These are phyloP conservation scores for Rostratula benghalensis DNA, from an alignment of 2,113 vertebrate species.

Conservation along the genomic window DNA sequence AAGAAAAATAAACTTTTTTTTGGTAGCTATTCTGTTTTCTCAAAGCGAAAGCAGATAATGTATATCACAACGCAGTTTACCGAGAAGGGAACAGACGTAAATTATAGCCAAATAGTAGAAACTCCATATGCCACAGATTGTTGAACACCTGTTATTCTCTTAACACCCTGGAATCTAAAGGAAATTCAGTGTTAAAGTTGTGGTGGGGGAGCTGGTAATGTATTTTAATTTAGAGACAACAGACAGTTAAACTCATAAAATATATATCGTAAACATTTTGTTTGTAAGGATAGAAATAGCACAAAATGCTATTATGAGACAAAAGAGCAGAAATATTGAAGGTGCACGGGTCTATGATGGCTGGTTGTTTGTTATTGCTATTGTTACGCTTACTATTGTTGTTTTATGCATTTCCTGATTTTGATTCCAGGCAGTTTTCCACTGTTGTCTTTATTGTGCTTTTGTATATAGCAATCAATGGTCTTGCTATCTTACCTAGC, in stretches of 20 bases:
- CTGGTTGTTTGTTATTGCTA: neutral
- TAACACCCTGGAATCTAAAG: neutral
- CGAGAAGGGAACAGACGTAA: neutral
- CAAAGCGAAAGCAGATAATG: neutral
- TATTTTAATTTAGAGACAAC: neutral
- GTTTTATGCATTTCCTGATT: neutral
- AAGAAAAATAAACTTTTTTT: accelerated
- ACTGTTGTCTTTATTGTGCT: neutral
- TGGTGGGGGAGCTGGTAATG: neutral
- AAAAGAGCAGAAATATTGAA: neutral
- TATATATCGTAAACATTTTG: neutral
- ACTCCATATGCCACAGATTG: conserved; percentile 26
- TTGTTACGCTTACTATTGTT: neutral
- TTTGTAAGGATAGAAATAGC: neutral
- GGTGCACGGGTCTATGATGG: neutral
- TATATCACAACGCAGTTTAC: neutral
- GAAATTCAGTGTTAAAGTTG: neutral
- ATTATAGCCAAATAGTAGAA: conserved; percentile 5
- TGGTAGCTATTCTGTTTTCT: neutral
- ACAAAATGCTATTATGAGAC: neutral
- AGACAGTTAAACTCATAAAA: neutral
- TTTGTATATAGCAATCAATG: conserved; percentile 23
- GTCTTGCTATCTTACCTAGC: conserved; percentile 26
- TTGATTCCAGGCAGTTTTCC: conserved; percentile 6
- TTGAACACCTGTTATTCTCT: conserved; percentile 33